Percentiles rank a stretch among this genome's conserved stretches.
phyloP scores from a whole-genome alignment of 2,797 vertebrate species.

The Gallinago solitaria region DNA sequence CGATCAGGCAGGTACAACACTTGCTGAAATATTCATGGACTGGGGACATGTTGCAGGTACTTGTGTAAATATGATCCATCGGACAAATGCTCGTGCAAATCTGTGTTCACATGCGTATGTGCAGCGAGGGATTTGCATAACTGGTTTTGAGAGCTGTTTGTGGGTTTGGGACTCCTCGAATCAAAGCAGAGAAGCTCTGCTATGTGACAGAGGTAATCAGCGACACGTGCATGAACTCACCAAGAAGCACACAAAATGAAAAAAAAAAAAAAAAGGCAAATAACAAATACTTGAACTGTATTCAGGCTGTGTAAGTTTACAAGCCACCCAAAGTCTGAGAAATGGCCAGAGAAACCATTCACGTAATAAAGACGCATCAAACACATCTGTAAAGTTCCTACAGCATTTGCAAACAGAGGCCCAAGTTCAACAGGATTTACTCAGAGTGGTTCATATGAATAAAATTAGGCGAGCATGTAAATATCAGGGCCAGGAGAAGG shows the following conservation, averaged over 20 bases:
- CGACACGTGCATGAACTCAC: background rate
- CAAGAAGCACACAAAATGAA: background rate
- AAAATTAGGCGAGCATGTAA: background rate
- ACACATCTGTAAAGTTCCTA: background rate
- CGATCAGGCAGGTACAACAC: background rate
- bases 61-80: background rate
- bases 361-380: background rate
- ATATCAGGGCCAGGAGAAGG: background rate
- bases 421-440: background rate
- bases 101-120: background rate
- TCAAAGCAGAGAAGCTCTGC: background rate
- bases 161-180: background rate
- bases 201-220: background rate
- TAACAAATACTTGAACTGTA: conserved; percentile 35
- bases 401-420: background rate
- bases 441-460: background rate
- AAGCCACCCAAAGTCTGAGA: background rate
- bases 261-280: background rate
- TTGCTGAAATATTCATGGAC: background rate
- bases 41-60: background rate
- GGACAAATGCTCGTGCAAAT: background rate
- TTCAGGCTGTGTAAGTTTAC: conserved; percentile 7
- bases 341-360: background rate
- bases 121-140: background rate
- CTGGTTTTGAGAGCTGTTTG: background rate